Percentiles rank a stretch among this genome's conserved stretches.
These are phyloP conservation scores for Choristoneura rosaceana DNA, from an alignment of 2,888 invertebrate species.

Conservation along the genomic window DNA sequence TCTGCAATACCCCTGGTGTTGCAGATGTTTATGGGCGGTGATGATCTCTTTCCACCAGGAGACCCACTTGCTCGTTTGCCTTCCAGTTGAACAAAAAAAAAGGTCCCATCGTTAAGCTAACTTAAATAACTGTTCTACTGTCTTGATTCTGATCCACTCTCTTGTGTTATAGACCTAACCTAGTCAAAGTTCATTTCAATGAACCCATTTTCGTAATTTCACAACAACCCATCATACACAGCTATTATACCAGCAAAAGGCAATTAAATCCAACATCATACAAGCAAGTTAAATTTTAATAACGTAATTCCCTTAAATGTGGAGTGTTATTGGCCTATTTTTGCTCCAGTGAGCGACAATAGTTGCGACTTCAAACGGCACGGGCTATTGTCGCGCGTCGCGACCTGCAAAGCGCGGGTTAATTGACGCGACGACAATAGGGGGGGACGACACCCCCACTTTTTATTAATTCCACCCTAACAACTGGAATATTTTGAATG, in stretches of 20 bases:
- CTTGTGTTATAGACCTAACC: too few relatives aligned
- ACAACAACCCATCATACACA: not conserved
- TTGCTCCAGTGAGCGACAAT: not conserved
- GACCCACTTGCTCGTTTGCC: too few relatives aligned
- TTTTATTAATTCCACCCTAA: constrained; percentile 8
- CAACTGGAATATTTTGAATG: constrained; percentile 7
- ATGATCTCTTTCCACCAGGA: too few relatives aligned
- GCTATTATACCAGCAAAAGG: not conserved
- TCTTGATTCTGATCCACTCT: too few relatives aligned
- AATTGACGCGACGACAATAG: constrained; percentile 5
- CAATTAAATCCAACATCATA: not conserved
- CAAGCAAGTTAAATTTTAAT: not conserved
- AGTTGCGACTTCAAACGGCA: constrained; percentile 4
- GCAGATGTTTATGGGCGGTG: too few relatives aligned
- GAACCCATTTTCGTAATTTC: not conserved
- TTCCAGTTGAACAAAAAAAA: too few relatives aligned
- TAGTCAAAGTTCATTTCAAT: not conserved
- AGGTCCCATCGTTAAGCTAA: too few relatives aligned
- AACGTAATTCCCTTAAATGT: constrained; percentile 5
- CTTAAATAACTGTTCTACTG: too few relatives aligned
- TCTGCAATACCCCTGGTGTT: too few relatives aligned
- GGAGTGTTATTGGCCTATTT: not conserved
- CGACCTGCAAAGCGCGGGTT: constrained; percentile 1
- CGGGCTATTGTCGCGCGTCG: not conserved
- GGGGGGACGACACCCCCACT: not conserved